Base-by-base conservation (phyloP, 53 echinoderm and acorn worm species). In the Temnopleurus reevesii region DNA sequence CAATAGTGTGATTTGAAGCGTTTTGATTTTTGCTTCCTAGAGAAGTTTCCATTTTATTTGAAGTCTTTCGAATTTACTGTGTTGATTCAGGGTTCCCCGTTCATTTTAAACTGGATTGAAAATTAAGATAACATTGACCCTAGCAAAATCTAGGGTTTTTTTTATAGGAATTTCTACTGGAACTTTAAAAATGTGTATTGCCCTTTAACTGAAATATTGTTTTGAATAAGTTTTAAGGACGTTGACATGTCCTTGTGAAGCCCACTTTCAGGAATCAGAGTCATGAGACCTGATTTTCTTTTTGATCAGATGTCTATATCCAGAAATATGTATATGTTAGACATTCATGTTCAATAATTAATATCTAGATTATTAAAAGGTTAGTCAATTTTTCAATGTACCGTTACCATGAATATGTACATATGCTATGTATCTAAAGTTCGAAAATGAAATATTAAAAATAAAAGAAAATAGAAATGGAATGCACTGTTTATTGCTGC, bases 381-480 rank as follows among this genome's bases (percentile, higher is more conserved):
- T 13, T 63, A 63, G 71, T 71, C 41, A 71, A 38, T 56, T 38
- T 71, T 36, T 71, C 41, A 63, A 15, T n/a, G 41, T 41, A 41
- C 8, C 4, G 41, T 19, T 71, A 71, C 10, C 41, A 41, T 41
- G 71, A 66, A 38, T 71, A 41, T 71, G 71, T 71, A 71, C 71
- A 71, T 71, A 71, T 71, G 71, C 71, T 71, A 71, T 71, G 71
- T 71, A 71, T 71, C 71, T 41, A 41, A 71, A 18, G 21, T 71
- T 71, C 71, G 41, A 71, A 71, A 71, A 71, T 23, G 71, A 71
- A 71, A 71, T 71, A 71, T 71, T 71, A 71, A 71, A 71, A 71
- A 71, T 71, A 34, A 34, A 34, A 65, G 9, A 15, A 49, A 49
- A 12, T 71, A 71, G 71, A 71, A 71, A 36, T 41, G 5, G 27